phyloP scores from a whole-genome alignment of 2,113 vertebrate species.

The Girardinichthys multiradiatus region DNA sequence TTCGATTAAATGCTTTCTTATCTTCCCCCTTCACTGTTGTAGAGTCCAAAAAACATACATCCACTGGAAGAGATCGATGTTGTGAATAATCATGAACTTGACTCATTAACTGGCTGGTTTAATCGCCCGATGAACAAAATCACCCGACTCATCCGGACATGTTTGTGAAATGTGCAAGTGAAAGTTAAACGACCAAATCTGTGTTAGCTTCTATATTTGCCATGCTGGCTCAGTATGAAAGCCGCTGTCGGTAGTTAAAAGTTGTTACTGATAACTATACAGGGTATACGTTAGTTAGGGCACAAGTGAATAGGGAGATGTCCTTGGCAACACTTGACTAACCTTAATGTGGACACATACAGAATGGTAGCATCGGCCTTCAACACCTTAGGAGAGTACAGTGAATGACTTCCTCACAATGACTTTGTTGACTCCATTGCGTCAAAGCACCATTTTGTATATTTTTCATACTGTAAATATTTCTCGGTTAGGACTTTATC shows the following conservation, averaged over 20 bases:
- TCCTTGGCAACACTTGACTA: slow-evolving; percentile 50
- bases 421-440: slow-evolving; percentile 63
- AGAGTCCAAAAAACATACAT: slow-evolving; percentile 54
- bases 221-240: slow-evolving; percentile 57
- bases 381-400: slow-evolving; percentile 32
- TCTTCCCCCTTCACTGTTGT: slow-evolving; percentile 55
- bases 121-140: slow-evolving; percentile 62
- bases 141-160: slow-evolving; percentile 62
- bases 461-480: slow-evolving; percentile 80
- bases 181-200: slow-evolving; percentile 62
- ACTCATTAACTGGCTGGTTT: slow-evolving; percentile 61
- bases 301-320: slow-evolving; percentile 47
- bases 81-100: slow-evolving; percentile 69
- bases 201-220: slow-evolving; percentile 68
- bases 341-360: slow-evolving; percentile 45
- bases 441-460: slow-evolving; percentile 75
- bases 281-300: slow-evolving; percentile 69
- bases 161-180: slow-evolving; percentile 75
- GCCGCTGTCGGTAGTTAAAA: slow-evolving; percentile 44
- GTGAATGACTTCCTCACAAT: slow-evolving; percentile 44
- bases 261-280: slow-evolving; percentile 58
- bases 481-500: slow-evolving; percentile 61
- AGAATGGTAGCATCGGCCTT: slow-evolving; percentile 17
- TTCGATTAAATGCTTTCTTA: slow-evolving; percentile 38
- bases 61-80: slow-evolving; percentile 56